Evolutionary conservation across 92 coral and sea anemone species (phyloP).

Genomic region (Siderastrea radians): DNA sequence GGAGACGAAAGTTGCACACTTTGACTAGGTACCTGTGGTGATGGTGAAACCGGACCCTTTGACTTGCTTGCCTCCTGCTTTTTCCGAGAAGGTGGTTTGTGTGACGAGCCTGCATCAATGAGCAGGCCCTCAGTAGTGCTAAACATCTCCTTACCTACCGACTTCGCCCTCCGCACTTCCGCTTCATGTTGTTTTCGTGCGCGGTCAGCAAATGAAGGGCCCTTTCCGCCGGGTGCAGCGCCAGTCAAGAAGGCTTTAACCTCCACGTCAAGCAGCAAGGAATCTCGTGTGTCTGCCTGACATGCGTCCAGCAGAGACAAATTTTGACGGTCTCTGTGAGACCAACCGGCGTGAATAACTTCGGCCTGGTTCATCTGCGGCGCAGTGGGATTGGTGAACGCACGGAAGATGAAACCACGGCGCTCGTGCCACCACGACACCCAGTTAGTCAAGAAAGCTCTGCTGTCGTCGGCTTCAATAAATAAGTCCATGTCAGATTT

Average conservation of each 20-base stretch:
- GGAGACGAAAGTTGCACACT: constrained; percentile 1
- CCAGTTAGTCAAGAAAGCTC: constrained; percentile 57
- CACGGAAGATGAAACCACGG: constrained; percentile 75
- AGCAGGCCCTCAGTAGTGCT: neutral
- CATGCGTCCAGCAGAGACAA: constrained; percentile 72
- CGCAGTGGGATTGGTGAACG: constrained; percentile 57
- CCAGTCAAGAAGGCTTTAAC: constrained; percentile 46
- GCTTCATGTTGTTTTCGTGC: constrained; percentile 24
- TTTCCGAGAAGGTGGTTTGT: constrained; percentile 42
- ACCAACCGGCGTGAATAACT: constrained; percentile 76
- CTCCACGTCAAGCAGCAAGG: constrained; percentile 64
- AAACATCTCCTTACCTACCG: constrained; percentile 62
- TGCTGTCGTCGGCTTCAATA: constrained; percentile 25
- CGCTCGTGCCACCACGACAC: constrained; percentile 73
- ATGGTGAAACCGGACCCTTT: constrained; percentile 40
- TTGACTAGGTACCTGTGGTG: constrained; percentile 28
- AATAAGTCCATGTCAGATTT: constrained; percentile 54
- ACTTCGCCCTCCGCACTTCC: constrained; percentile 40
- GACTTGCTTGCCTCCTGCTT: constrained; percentile 28
- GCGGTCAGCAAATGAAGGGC: constrained; percentile 60
- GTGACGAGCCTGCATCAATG: constrained; percentile 31
- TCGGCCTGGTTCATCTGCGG: constrained; percentile 75
- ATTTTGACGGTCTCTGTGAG: constrained; percentile 66
- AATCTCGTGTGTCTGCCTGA: constrained; percentile 63
- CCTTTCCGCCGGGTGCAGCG: constrained; percentile 39